Evolutionary conservation across 2,113 vertebrate genomes (phyloP).

Genomic region (Ginglymostoma cirratum): DNA sequence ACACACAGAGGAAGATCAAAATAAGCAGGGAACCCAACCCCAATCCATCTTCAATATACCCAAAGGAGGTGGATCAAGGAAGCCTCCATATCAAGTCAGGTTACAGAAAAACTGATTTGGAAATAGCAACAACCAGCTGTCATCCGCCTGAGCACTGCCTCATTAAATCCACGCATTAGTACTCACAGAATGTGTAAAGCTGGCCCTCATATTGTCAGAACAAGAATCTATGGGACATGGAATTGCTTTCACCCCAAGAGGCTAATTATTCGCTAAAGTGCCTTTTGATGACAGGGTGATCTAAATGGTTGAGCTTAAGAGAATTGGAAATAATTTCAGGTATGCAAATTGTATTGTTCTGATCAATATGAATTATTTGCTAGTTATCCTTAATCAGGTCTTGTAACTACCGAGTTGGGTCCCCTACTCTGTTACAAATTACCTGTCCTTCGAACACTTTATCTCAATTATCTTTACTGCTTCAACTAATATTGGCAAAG

Average conservation of each 20-base stretch:
- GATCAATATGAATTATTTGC: background rate
- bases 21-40: too few species aligned
- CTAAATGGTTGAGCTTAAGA: background rate
- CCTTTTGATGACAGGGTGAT: background rate
- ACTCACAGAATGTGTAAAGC: background rate
- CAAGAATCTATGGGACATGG: background rate
- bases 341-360: background rate
- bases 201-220: background rate
- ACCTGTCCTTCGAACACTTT: background rate
- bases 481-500: background rate
- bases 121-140: background rate
- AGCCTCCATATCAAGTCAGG: too few species aligned
- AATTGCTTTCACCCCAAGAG: background rate
- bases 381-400: background rate
- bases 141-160: background rate
- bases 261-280: background rate
- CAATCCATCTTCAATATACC: background rate
- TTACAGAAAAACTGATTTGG: too few species aligned
- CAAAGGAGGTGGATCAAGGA: background rate
- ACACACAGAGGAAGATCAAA: too few species aligned
- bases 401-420: background rate
- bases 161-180: background rate
- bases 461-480: background rate
- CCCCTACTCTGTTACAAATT: background rate
- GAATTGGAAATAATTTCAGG: background rate